Evolutionary conservation across 2,113 vertebrate species (phyloP).

Genomic region (Platysternon megacephalum): DNA sequence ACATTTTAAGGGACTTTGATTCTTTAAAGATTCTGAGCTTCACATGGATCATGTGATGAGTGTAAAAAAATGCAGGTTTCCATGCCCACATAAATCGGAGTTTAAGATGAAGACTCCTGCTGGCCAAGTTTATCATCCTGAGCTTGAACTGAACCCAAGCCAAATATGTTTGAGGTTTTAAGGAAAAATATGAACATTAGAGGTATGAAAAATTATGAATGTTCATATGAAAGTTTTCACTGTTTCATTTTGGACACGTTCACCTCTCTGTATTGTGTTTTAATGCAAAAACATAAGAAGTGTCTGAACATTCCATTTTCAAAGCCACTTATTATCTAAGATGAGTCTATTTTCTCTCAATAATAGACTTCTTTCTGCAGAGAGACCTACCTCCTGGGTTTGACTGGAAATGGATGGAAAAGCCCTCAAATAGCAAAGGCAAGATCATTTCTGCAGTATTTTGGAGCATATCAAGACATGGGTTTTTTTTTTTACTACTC

Average conservation of each 20-base stretch:
- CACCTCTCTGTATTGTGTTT: rapidly evolving
- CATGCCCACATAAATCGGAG: no score
- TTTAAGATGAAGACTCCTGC: no score
- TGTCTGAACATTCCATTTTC: not conserved
- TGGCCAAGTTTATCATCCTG: not conserved
- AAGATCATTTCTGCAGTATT: not conserved
- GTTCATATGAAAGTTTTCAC: not conserved
- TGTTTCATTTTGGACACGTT: not conserved
- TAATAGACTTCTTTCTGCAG: not conserved
- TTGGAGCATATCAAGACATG: not conserved
- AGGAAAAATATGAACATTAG: not conserved
- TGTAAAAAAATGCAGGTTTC: no score
- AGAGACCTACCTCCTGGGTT: not conserved
- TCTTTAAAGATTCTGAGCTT: no score
- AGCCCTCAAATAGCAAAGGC: not conserved
- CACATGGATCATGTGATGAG: no score
- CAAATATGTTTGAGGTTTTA: not conserved
- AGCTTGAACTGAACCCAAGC: not conserved
- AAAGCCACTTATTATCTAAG: rapidly evolving
- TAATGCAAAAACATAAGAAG: not conserved
- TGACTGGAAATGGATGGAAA: no score
- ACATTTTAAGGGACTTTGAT: no score
- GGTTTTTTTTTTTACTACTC: not conserved
- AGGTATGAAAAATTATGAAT: rapidly evolving
- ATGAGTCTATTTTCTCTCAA: not conserved